phyloP scores from a whole-genome alignment of 2,113 vertebrate species.

The Labrus mixtus region DNA sequence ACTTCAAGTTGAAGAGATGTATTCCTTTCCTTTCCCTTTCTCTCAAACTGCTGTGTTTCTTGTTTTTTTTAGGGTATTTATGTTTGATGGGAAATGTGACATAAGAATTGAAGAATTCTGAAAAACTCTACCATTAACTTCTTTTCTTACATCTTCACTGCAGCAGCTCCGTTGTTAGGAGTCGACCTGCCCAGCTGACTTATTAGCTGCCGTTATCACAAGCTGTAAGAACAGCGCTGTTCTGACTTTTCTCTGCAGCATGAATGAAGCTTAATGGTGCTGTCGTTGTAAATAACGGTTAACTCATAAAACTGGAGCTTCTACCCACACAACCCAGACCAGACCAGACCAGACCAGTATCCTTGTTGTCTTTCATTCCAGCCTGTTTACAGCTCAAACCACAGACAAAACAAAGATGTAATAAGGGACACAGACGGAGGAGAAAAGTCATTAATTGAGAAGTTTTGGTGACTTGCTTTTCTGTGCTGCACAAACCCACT shows the following conservation, averaged over 20 bases:
- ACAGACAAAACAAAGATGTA: slow-evolving; percentile 7
- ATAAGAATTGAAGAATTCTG: too few species aligned
- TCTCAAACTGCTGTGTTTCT: too few species aligned
- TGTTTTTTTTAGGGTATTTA: too few species aligned
- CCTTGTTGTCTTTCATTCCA: slow-evolving; percentile 9
- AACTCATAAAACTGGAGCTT: background rate
- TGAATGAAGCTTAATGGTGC: background rate
- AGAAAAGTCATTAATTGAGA: slow-evolving; percentile 29
- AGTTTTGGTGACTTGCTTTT: slow-evolving; percentile 30
- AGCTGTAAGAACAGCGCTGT: too few species aligned
- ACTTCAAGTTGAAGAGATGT: too few species aligned
- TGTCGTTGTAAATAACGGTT: slow-evolving; percentile 3
- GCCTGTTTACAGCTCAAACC: slow-evolving; percentile 3
- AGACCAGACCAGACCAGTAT: background rate
- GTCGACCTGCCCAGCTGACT: too few species aligned
- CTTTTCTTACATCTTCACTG: too few species aligned
- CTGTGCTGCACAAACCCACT: background rate
- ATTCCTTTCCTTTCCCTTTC: too few species aligned
- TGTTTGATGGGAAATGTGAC: too few species aligned
- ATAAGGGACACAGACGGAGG: background rate
- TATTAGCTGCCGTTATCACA: background rate
- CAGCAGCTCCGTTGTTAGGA: too few species aligned
- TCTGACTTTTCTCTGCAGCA: too few species aligned
- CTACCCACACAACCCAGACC: background rate
- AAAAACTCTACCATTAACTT: too few species aligned